phyloP scores from a whole-genome alignment of 1,140 invertebrate species.

The Stegodyphus mimosarum region DNA sequence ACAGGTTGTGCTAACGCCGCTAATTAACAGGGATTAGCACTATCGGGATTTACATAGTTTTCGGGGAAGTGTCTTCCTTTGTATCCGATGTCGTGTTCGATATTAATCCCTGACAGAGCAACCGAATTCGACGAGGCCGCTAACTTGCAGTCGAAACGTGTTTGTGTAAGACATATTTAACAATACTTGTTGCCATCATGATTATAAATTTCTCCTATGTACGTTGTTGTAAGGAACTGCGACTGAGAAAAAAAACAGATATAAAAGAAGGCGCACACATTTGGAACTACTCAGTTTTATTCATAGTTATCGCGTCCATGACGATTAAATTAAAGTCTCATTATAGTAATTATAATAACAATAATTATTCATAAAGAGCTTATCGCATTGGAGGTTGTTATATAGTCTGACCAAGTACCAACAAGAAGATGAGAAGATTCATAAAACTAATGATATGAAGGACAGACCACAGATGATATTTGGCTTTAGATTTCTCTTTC shows the following conservation, averaged over 20 bases:
- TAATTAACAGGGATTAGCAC: conserved; percentile 50
- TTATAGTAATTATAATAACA: no score
- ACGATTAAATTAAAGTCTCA: no score
- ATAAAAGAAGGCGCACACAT: no score
- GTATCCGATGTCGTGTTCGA: conserved; percentile 6
- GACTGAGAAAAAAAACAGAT: not conserved
- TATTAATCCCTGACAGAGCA: not conserved
- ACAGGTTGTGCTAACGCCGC: conserved; percentile 45
- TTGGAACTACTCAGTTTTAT: no score
- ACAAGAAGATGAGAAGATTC: no score
- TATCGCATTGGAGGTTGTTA: no score
- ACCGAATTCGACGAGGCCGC: not conserved
- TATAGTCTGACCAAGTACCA: no score
- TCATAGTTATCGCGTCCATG: no score
- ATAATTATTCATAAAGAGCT: no score
- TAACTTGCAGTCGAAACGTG: not conserved
- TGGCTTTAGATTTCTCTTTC: no score
- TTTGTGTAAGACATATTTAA: not conserved
- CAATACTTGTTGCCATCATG: not conserved
- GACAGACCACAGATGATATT: no score
- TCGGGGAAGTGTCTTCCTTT: conserved; percentile 28
- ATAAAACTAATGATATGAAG: no score
- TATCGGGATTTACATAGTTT: conserved; percentile 50
- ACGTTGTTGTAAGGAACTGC: not conserved
- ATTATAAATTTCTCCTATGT: not conserved